phyloP scores from a whole-genome alignment of 2,888 invertebrate genomes.

The Agapetus fuscipes region DNA sequence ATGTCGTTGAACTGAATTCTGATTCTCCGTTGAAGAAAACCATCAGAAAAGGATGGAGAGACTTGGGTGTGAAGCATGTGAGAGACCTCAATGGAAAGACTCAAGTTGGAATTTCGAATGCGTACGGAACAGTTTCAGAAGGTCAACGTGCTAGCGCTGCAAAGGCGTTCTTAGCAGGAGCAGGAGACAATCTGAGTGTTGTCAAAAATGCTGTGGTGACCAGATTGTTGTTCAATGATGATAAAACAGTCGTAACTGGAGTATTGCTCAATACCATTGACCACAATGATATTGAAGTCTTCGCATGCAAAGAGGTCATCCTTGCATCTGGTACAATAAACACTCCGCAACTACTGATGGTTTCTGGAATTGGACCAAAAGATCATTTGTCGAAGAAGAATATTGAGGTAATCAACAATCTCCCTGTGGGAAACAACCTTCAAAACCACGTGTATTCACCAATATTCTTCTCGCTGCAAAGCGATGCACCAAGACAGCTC shows the following conservation, averaged over 20 bases:
- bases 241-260: slow-evolving; percentile 28
- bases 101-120: slow-evolving; percentile 43
- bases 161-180: slow-evolving; percentile 38
- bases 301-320: slow-evolving; percentile 36
- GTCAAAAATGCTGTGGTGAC: slow-evolving; percentile 34
- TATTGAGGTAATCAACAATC: slow-evolving; percentile 31
- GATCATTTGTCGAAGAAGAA: slow-evolving; percentile 28
- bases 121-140: slow-evolving; percentile 59
- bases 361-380: slow-evolving; percentile 40
- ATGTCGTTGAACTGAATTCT: slow-evolving; percentile 60
- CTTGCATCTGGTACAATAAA: slow-evolving; percentile 38
- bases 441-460: slow-evolving; percentile 36
- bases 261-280: slow-evolving; percentile 28
- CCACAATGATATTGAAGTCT: slow-evolving; percentile 23
- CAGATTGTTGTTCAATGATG: slow-evolving; percentile 34
- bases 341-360: slow-evolving; percentile 37
- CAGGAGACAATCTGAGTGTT: slow-evolving; percentile 26
- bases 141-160: slow-evolving; percentile 43
- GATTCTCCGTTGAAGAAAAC: slow-evolving; percentile 28
- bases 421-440: slow-evolving; percentile 36
- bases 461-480: too few relatives aligned
- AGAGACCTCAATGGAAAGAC: slow-evolving; percentile 32
- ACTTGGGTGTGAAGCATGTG: slow-evolving; percentile 34
- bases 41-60: slow-evolving; percentile 57
- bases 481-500: too few relatives aligned